Evolutionary conservation across 2,113 vertebrate species (phyloP).

Genomic region (Mustela nigripes): DNA sequence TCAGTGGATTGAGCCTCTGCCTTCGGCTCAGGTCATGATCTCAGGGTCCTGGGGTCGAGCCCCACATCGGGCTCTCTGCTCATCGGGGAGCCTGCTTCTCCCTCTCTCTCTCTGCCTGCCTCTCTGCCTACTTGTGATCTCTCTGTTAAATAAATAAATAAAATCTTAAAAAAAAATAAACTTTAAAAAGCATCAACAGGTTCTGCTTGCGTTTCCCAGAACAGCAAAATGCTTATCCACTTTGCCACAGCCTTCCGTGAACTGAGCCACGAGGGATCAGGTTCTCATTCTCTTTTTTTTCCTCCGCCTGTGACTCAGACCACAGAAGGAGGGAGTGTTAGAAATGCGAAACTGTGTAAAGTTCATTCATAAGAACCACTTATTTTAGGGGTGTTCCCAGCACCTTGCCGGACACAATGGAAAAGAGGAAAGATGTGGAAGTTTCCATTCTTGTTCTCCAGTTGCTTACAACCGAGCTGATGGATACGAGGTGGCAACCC

Average conservation of each 20-base stretch:
- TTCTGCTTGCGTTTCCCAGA: slow-evolving; percentile 51
- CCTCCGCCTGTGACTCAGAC: slow-evolving; percentile 57
- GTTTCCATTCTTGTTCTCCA: not conserved
- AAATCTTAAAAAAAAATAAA: too few species aligned
- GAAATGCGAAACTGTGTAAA: slow-evolving; percentile 17
- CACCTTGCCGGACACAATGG: not conserved
- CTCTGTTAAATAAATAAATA: too few species aligned
- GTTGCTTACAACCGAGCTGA: not conserved
- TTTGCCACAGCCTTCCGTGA: slow-evolving; percentile 39
- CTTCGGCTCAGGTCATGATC: too few species aligned
- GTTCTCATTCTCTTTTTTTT: slow-evolving; percentile 39
- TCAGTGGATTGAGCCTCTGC: too few species aligned
- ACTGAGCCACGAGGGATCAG: not conserved
- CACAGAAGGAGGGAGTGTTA: not conserved
- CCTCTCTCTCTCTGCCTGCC: too few species aligned
- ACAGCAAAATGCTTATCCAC: slow-evolving; percentile 27
- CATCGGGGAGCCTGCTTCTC: too few species aligned
- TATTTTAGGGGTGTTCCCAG: not conserved
- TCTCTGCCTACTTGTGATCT: too few species aligned
- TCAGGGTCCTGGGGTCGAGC: too few species aligned
- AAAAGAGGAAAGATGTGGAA: not conserved
- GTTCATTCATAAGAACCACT: slow-evolving; percentile 60
- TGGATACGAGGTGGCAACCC: not conserved
- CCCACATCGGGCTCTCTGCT: too few species aligned
- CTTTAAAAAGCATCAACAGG: not conserved